Evolutionary conservation across 1,140 invertebrate species (phyloP), one percentile per base, ranked within the genome.

Genomic region (Hydropsyche tenuis): DNA sequence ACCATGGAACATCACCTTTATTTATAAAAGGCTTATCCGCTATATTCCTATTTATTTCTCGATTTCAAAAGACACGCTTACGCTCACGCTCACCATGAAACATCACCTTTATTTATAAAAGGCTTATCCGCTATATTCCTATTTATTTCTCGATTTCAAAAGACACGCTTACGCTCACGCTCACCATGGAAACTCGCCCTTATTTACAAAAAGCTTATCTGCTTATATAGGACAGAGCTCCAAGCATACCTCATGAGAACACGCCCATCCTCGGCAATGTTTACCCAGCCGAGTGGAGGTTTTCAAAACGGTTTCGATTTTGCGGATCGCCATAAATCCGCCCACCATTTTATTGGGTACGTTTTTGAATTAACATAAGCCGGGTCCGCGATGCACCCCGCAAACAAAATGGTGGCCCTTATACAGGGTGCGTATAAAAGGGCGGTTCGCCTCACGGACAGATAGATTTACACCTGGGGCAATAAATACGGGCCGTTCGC

Each of bases 291-390:
- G 14, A 48, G 20, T 9, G 9, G 30, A 37, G 23, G 25, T 20
- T 37, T 45, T 22, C 42, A 25, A 30, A 71, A 60, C 23, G 51
- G 25, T 60, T 16, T 60, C 51, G 30, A 66, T 3, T 18, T n/a
- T 20, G 22, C 56, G 20, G 18, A 60, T 42, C 23, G 63, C 63
- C 63, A 65, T 65, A 65, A 65, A 65, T 65, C 63, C 63, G 63
- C 63, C 23, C 11, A 14, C 30, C 70, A 16, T 75, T 75, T 75
- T 75, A 71, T 71, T 71, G 69, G 73, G 69, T 71, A 71, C 68
- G 73, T 71, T 75, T 75, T 69, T 70, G 69, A 75, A 75, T 75
- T 75, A 75, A 66, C 73, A 75, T 75, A 75, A 75, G 69, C 69
- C 62, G 18, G 45, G 69, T 18, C n/a, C 37, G 43, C 25, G 66